phyloP scores from a whole-genome alignment of 2,888 invertebrate genomes.

The Helleia helle region DNA sequence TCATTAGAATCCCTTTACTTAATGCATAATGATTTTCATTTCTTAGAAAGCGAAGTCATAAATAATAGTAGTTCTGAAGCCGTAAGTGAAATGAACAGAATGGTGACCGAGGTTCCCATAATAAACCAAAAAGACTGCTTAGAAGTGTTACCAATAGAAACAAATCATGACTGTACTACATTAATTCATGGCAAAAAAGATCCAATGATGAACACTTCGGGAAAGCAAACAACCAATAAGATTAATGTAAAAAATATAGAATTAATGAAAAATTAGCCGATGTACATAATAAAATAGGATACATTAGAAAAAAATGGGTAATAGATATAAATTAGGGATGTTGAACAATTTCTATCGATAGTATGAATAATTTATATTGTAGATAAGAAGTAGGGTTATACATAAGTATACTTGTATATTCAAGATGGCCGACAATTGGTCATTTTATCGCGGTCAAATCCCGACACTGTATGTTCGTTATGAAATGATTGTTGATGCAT shows the following conservation, averaged over 20 bases:
- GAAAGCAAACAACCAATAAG: conserved; percentile 53
- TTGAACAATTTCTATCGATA: no score
- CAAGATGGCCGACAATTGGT: no score
- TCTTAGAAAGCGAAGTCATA: conserved; percentile 52
- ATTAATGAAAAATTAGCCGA: conserved; percentile 55
- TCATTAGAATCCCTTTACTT: conserved; percentile 55
- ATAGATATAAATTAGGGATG: no score
- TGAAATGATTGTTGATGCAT: no score
- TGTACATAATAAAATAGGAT: no score
- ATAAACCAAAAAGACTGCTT: conserved; percentile 44
- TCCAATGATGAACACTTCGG: conserved; percentile 64
- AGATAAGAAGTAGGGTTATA: no score
- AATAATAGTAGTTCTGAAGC: conserved; percentile 37
- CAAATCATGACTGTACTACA: conserved; percentile 39
- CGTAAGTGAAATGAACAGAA: conserved; percentile 45
- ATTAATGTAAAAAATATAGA: conserved; percentile 68
- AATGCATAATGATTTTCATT: conserved; percentile 64
- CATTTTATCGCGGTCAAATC: background rate
- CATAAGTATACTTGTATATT: no score
- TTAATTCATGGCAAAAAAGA: conserved; percentile 59
- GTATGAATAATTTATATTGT: no score
- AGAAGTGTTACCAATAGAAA: conserved; percentile 31
- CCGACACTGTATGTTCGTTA: background rate
- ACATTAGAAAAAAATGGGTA: no score
- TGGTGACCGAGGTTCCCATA: conserved; percentile 50